Base-by-base conservation (phyloP, 2,113 vertebrate genomes). In the Platycercus adscitus region DNA sequence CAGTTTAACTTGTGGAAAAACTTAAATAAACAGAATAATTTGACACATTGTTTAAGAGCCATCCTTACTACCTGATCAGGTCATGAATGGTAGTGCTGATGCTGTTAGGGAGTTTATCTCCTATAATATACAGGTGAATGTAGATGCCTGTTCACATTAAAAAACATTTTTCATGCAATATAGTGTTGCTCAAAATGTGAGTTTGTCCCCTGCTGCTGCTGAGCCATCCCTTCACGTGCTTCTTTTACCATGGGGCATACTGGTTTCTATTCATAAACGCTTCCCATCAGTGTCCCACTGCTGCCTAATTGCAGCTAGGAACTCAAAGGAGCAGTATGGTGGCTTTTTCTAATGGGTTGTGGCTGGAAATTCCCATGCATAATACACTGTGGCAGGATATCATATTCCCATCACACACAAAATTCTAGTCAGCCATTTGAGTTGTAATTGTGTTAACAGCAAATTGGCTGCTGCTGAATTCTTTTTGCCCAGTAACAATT, bases 221-320 rank as follows among this genome's bases (percentile, higher is more conserved):
- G 86, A 94, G 80, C 80, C 86, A 91, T 91, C 77, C 52, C 72
- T 92, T 75, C 68, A 81, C 37, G 78, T 3, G 3, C 72, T 70
- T 24, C 55, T 84, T 90, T 91, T 60, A 92, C 96, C 91, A 88
- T 81, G 55, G 83, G 95, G 88, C 96, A 94, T 84, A 89, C 92
- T 96, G 80, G 83, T 93, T 92, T 88, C 92, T 92, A 28, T 90
- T 86, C 95, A 68, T 83, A 86, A 91, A 94, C 29, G 91, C 76
- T 81, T 86, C 83, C 46, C 72, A 92, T 81, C 80, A 50, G 92
- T 86, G 91, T 95, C 89, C 91, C 77, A 83, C 80, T 93, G 94
- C 95, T 91, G 92, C 83, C 88, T 97, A 95, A 96, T 94, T 93
- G 91, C 94, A 91, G 72, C 88, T 33, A 56, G 91, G 80, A 91